A percentile compares a stretch with the other conserved stretches of the same genome.
These are phyloP conservation scores for Panthera uncia DNA, from an alignment of 2,113 vertebrate genomes.

Conservation along the genomic window DNA sequence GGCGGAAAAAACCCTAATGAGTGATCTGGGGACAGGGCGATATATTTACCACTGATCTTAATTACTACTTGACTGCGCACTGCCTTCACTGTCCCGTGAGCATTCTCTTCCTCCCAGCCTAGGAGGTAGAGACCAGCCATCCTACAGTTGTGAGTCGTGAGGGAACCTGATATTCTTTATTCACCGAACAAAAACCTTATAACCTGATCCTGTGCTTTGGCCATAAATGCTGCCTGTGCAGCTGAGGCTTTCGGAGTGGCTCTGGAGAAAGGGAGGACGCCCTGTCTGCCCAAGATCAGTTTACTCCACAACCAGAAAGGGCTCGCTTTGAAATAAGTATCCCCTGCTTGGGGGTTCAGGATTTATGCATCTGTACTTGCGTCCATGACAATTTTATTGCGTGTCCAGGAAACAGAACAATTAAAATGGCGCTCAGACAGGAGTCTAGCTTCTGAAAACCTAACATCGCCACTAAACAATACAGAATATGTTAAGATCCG, in stretches of 20 bases:
- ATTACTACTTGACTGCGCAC: background rate
- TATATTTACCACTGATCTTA: background rate
- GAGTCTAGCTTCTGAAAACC: slow-evolving; percentile 25
- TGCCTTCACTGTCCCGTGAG: background rate
- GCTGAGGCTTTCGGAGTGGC: background rate
- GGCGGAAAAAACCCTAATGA: background rate
- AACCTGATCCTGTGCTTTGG: slow-evolving; percentile 10
- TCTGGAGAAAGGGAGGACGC: slow-evolving; percentile 29
- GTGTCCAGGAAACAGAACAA: background rate
- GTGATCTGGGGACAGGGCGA: background rate
- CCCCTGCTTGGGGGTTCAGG: background rate
- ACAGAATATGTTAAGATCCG: background rate
- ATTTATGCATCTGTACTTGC: slow-evolving; percentile 27
- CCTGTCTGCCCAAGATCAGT: background rate
- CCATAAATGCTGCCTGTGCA: background rate
- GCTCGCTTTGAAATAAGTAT: slow-evolving; percentile 43
- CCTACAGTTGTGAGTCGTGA: background rate
- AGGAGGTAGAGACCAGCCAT: background rate
- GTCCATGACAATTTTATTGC: slow-evolving; percentile 31
- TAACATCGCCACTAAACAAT: background rate
- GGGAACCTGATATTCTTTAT: slow-evolving; percentile 62
- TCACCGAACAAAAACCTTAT: slow-evolving; percentile 57
- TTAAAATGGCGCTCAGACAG: background rate
- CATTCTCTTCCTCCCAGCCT: background rate
- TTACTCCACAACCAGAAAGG: slow-evolving; percentile 49